phyloP scores from a whole-genome alignment of 2,888 invertebrate species.

The Ischnus inquisitorius region DNA sequence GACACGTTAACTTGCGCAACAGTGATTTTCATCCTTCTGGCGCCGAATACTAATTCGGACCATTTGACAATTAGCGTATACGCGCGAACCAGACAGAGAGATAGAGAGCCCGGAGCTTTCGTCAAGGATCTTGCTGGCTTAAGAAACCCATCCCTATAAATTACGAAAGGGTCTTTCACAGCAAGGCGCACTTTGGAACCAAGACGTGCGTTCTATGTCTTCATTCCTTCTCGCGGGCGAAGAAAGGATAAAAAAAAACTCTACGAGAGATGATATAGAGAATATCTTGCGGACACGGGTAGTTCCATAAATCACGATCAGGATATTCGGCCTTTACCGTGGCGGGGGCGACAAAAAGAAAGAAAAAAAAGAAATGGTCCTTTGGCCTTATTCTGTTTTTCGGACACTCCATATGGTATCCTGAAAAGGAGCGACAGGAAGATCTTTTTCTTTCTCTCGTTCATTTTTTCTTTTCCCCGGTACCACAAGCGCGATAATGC shows the following conservation, averaged over 20 bases:
- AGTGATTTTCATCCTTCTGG: slow-evolving; percentile 40
- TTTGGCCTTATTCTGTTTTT: slow-evolving; percentile 7
- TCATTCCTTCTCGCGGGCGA: slow-evolving; percentile 6
- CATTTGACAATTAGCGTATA: slow-evolving; percentile 29
- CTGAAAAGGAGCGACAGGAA: slow-evolving; percentile 9
- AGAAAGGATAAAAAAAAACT: not conserved
- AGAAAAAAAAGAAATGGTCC: slow-evolving; percentile 14
- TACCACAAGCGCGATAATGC: slow-evolving; percentile 30
- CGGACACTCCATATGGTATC: not conserved
- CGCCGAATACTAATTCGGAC: slow-evolving; percentile 43
- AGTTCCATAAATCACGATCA: slow-evolving; percentile 41
- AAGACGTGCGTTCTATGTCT: slow-evolving; percentile 5
- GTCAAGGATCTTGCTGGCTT: slow-evolving; percentile 14
- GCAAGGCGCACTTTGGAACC: not conserved
- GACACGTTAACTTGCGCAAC: slow-evolving; percentile 35
- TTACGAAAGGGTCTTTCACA: slow-evolving; percentile 2
- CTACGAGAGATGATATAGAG: slow-evolving; percentile 17
- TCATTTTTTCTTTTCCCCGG: not conserved
- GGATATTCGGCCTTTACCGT: not conserved
- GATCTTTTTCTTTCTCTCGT: not conserved
- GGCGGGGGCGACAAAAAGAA: not conserved
- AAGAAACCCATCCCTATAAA: not conserved
- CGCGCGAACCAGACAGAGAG: not conserved
- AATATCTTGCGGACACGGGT: slow-evolving; percentile 18
- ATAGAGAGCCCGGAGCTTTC: slow-evolving; percentile 18